Base-by-base conservation (phyloP, 2,113 vertebrate genomes). In the Cathartes aura region DNA sequence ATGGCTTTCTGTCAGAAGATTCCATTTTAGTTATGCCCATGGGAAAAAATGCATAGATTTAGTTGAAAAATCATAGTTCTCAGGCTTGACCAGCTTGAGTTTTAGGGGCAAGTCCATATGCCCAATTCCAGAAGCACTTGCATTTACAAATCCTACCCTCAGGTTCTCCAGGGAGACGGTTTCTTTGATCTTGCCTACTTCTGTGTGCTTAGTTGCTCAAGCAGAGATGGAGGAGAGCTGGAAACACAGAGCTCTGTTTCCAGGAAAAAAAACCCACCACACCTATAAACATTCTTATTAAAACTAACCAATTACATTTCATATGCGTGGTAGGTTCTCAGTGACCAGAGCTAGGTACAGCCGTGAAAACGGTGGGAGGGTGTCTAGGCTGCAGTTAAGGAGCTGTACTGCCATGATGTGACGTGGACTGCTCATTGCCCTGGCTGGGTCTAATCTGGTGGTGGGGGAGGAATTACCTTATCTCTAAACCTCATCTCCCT, bases 181-280 rank as follows among this genome's bases (percentile, higher is more conserved):
- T 89, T 71, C 89, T 97, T 96, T 95, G 73, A 91, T 92, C 78
- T 86, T 76, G 12, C 36, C 60, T 82, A 32, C 26, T 29, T 75
- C 73, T 27, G 8, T 36, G 52, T 82, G 52, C 34, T 71, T 60
- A 23, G 48, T 73, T 87, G 58, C 48, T 80, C 19, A 56, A 67
- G 48, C 64, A 92, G 82, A 26, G 21, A 79, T 60, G 45, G 73
- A 84, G 24, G 70, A 63, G 60, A 87, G 38, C 66, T 74, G 15
- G 50, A n/a, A n/a, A n/a, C n/a, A n/a, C 11, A 64, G 12, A 53
- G 34, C 47, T 93, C 66, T 90, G 62, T 73, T 85, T 72, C 62
- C 42, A 81, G 86, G 40, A 22, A 59, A 74, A 82, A 60, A 18
- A 21, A 3, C 3, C 34, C 29, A 30, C 21, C 8, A 43, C 21